phyloP scores from a whole-genome alignment of 30 jellyfish, hydroid and myxozoan species.

The Aurelia coerulea region DNA sequence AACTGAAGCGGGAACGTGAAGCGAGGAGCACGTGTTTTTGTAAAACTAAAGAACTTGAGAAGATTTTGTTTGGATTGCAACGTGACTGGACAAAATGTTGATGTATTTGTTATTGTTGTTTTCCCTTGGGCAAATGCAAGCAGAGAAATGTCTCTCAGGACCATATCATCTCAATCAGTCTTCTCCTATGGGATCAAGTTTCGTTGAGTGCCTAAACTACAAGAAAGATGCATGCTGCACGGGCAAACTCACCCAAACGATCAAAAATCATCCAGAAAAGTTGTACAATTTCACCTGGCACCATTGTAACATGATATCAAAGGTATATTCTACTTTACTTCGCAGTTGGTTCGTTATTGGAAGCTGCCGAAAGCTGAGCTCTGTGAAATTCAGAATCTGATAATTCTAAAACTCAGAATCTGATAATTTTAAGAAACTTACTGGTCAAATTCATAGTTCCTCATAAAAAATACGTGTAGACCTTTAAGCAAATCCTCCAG shows the following conservation, averaged over 20 bases:
- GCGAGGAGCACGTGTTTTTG: too few relatives aligned
- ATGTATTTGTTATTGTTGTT: neutral
- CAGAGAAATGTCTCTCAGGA: constrained; percentile 58
- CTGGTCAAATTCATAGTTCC: too few relatives aligned
- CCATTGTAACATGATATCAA: constrained; percentile 44
- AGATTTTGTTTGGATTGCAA: too few relatives aligned
- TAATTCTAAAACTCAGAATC: too few relatives aligned
- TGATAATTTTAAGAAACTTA: too few relatives aligned
- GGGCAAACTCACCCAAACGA: constrained; percentile 27
- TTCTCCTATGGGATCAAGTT: constrained; percentile 33
- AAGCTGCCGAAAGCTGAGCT: too few relatives aligned
- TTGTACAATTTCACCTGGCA: constrained; percentile 72
- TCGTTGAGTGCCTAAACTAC: constrained; percentile 46
- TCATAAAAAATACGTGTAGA: too few relatives aligned
- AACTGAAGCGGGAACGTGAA: too few relatives aligned
- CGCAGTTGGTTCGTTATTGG: too few relatives aligned
- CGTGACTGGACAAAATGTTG: neutral
- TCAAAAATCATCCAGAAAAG: constrained; percentile 35
- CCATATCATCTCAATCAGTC: constrained; percentile 62
- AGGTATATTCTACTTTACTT: constrained; percentile 4
- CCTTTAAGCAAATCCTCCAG: too few relatives aligned
- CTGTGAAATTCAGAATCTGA: too few relatives aligned
- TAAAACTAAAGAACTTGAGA: too few relatives aligned
- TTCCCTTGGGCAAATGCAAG: constrained; percentile 9
- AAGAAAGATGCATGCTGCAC: constrained; percentile 71